Evolutionary conservation across 2,797 vertebrate genomes (phyloP).

Genomic region (Garrulus glandarius): DNA sequence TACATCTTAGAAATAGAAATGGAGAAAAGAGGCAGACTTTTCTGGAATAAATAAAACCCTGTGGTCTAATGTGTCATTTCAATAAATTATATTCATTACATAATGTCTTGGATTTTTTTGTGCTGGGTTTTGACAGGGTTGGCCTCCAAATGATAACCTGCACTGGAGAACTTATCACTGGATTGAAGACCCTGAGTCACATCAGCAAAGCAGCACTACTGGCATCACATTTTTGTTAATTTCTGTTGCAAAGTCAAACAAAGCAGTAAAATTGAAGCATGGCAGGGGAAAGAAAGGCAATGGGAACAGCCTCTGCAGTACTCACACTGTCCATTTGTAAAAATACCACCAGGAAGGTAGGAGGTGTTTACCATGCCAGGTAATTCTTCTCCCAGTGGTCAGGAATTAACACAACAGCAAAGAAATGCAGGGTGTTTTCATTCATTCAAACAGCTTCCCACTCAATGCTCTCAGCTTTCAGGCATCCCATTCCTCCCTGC

Average conservation of each 20-base stretch:
- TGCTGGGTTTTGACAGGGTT: not conserved
- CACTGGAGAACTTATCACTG: not conserved
- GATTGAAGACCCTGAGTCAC: not conserved
- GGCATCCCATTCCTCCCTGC: not conserved
- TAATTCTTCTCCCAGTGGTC: not conserved
- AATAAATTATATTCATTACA: constrained; percentile 7
- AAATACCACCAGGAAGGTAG: not conserved
- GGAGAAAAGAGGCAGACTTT: not conserved
- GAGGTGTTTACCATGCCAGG: not conserved
- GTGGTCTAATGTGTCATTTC: not conserved
- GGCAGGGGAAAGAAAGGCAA: not conserved
- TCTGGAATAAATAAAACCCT: not conserved
- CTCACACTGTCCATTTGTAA: not conserved
- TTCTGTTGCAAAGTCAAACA: not conserved
- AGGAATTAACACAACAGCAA: not conserved
- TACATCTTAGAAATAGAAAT: not conserved
- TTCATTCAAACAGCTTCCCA: not conserved
- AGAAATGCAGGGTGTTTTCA: not conserved
- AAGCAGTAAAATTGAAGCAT: not conserved
- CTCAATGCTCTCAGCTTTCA: not conserved
- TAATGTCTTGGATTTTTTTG: not conserved
- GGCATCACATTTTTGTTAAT: not conserved
- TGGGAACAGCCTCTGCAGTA: not conserved
- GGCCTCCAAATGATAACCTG: not conserved
- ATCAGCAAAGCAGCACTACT: not conserved